Conservation (phyloP, 2,113 vertebrate genomes). For the Bufo bufo region DNA sequence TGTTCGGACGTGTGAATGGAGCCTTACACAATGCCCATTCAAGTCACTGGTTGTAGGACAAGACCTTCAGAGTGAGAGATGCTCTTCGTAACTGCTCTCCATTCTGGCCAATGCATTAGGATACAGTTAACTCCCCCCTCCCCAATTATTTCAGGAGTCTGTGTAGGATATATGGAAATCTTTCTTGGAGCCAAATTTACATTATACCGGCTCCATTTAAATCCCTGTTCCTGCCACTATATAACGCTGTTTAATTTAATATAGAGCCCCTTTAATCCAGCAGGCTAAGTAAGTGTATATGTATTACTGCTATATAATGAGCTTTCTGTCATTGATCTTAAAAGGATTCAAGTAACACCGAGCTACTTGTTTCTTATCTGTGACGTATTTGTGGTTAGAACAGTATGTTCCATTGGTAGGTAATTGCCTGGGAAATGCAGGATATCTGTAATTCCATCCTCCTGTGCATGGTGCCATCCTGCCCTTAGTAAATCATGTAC, state of each 20-base stretch:
- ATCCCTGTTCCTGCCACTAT: too few species aligned
- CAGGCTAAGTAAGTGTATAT: neutral
- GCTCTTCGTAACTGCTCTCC: too few species aligned
- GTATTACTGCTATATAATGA: neutral
- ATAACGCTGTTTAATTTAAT: neutral
- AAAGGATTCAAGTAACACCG: constrained; percentile 2
- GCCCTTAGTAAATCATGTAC: neutral
- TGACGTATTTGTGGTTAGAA: neutral
- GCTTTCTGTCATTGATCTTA: neutral
- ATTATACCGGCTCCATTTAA: too few species aligned
- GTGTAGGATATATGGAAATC: too few species aligned
- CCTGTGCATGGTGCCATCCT: neutral
- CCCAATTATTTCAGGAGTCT: too few species aligned
- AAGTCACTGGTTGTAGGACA: too few species aligned
- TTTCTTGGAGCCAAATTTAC: too few species aligned
- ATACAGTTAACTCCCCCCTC: too few species aligned
- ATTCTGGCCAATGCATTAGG: too few species aligned
- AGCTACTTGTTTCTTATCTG: neutral
- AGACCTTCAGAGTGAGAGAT: too few species aligned
- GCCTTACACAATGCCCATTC: neutral
- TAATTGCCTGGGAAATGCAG: neutral
- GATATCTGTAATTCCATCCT: neutral
- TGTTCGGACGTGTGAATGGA: neutral
- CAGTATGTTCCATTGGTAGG: neutral
- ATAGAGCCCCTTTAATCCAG: neutral